Conservation (phyloP, 2,888 invertebrate species). For the Gari tellinella region DNA sequence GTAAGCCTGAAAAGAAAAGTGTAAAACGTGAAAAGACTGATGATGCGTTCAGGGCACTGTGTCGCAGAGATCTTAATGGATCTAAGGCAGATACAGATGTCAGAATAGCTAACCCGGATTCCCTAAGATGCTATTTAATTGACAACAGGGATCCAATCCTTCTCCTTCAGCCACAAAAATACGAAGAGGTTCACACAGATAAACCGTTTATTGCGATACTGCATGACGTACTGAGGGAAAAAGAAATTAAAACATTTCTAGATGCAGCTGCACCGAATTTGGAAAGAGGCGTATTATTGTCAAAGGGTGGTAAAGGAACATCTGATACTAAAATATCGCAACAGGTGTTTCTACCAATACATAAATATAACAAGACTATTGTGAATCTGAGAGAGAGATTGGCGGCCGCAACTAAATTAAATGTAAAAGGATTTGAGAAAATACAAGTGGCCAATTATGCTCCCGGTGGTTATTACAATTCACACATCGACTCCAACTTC, state of each 20-base stretch:
- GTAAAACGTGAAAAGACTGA: no score
- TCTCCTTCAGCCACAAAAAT: constrained; percentile 7
- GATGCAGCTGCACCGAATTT: neutral
- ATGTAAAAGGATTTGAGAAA: constrained; percentile 14
- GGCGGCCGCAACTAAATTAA: constrained; percentile 4
- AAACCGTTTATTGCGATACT: constrained; percentile 6
- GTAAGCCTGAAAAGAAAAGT: no score
- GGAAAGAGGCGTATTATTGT: neutral
- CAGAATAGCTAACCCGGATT: neutral
- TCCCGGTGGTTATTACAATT: constrained; percentile 9
- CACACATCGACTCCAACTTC: constrained; percentile 1
- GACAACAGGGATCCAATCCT: constrained; percentile 7
- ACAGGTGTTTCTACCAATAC: neutral
- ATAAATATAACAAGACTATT: no score
- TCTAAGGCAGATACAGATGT: neutral
- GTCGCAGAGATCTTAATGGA: constrained; percentile 1
- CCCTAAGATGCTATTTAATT: constrained; percentile 1
- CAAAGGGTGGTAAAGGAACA: neutral
- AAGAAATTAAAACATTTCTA: neutral
- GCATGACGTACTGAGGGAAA: constrained; percentile 4
- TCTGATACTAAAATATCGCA: constrained; percentile 4
- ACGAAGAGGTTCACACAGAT: constrained; percentile 1
- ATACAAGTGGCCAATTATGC: constrained; percentile 21
- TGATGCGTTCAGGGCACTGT: constrained; percentile 1
- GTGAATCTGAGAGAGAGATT: neutral